These are phyloP conservation scores for Macrocentrus cingulum DNA, from an alignment of 1,140 invertebrate genomes.

Conservation along the genomic window DNA sequence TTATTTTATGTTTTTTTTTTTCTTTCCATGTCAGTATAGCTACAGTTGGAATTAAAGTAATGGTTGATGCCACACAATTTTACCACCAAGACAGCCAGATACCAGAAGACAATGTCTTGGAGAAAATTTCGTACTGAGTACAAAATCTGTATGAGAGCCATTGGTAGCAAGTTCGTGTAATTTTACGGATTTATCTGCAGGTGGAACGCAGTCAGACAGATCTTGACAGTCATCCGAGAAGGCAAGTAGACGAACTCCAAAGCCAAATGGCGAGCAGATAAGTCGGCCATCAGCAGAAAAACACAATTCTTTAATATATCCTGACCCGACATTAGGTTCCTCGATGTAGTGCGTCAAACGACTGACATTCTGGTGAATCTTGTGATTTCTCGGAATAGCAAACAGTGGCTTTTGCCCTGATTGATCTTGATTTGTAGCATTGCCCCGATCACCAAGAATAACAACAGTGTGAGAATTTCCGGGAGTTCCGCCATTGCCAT, in stretches of 20 bases:
- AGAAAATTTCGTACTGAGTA: conserved; percentile 90
- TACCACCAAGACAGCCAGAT: conserved; percentile 84
- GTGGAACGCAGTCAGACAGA: conserved; percentile 69
- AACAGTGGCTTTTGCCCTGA: conserved; percentile 46
- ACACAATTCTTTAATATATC: conserved; percentile 85
- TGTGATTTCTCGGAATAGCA: conserved; percentile 54
- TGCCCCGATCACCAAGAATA: conserved; percentile 48
- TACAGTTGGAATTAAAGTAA: conserved; percentile 55
- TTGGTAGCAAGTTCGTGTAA: conserved; percentile 69
- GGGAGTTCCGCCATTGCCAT: conserved; percentile 39
- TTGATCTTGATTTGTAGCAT: conserved; percentile 41
- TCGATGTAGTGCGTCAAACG: conserved; percentile 82
- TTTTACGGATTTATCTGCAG: conserved; percentile 54
- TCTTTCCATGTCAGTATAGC: no score
- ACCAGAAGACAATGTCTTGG: conserved; percentile 82
- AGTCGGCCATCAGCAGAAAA: conserved; percentile 86
- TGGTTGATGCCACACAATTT: conserved; percentile 88
- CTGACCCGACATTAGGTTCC: conserved; percentile 85
- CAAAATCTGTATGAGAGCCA: conserved; percentile 77
- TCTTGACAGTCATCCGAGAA: conserved; percentile 80
- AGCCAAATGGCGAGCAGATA: conserved; percentile 86
- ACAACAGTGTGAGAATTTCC: conserved; percentile 50
- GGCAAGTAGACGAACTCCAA: conserved; percentile 78
- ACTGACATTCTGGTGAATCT: conserved; percentile 73
- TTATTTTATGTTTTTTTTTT: no score